Base-by-base conservation (phyloP, 2,888 invertebrate species). In the Synergus gifuensis region DNA sequence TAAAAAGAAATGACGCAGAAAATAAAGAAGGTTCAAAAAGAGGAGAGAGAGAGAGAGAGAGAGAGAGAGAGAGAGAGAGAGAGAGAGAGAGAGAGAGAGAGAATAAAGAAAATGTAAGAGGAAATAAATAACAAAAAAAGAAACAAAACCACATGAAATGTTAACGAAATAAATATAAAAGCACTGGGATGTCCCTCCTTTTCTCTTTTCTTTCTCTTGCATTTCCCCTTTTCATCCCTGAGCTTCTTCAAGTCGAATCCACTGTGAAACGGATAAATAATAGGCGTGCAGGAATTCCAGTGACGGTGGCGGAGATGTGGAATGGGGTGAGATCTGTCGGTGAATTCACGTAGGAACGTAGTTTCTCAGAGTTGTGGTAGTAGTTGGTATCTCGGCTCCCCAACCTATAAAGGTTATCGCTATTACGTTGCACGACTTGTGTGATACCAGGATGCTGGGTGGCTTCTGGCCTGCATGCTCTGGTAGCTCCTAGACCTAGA, bases 331-430 rank as follows among this genome's bases (percentile, higher is more conserved):
- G 54, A 54, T 54, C 73, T 54, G 54, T 73, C n/a, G 73, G 54
- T 73, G 36, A 40, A 73, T 73, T 54, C 54, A 73, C 73, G 54
- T 73, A 54, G 78, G 77, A 78, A 78, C 76, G 77, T 78, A 78
- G 80, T 83, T 84, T 85, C 80, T 78, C 78, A 80, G 76, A 78
- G 76, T 80, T 80, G 77, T 81, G 78, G 80, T 76, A 76, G 79
- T 82, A 84, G 84, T 86, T 85, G 85, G 84, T 89, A 89, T 89
- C 90, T 88, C 85, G 86, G 85, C 82, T 83, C 82, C 84, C 78
- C 84, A 85, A 87, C 88, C 87, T 86, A 87, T 88, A 88, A 88
- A 89, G 90, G 90, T 90, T 90, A 90, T 90, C 90, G 86, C 87
- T 86, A 86, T 89, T 89, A 89, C 89, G 85, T 87, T 85, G 86